Evolutionary conservation across 2,888 invertebrate genomes (phyloP).

Genomic region (Cartodere bifasciata): DNA sequence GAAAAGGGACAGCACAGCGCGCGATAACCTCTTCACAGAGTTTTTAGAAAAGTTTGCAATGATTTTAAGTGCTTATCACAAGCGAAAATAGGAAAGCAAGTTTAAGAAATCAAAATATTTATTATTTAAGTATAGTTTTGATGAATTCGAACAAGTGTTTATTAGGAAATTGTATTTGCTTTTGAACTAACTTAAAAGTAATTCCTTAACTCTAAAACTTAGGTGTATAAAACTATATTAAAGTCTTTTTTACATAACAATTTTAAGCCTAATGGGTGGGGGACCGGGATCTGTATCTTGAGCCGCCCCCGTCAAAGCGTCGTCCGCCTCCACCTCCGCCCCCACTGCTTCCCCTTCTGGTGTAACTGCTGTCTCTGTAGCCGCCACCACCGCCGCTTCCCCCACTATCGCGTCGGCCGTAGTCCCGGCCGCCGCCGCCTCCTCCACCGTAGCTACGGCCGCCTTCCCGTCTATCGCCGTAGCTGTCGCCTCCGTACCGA

Average conservation of each 20-base stretch:
- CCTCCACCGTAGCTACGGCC: conserved; percentile 14
- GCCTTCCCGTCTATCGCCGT: conserved; percentile 14
- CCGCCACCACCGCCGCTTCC: conserved; percentile 22
- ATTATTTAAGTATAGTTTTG: no score
- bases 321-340: conserved; percentile 17
- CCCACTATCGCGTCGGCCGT: conserved; percentile 29
- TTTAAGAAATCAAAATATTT: no score
- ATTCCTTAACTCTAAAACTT: conserved; percentile 1
- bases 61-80: no score
- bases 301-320: conserved; percentile 19
- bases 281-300: conserved; percentile 25
- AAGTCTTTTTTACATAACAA: conserved; percentile 18
- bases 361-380: conserved; percentile 7
- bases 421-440: conserved; percentile 21
- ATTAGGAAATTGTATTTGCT: no score
- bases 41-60: no score
- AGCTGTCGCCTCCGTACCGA: conserved; percentile 17
- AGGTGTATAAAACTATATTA: conserved; percentile 8
- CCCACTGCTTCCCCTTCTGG: conserved; percentile 10
- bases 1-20: no score
- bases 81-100: no score
- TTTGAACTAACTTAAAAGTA: not conserved
- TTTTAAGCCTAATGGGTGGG: conserved; percentile 20
- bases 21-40: no score
- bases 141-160: no score